A percentile compares a stretch with the other conserved stretches of the same genome.
Conservation (phyloP, 2,888 invertebrate genomes). For the Limnephilus auricula region DNA sequence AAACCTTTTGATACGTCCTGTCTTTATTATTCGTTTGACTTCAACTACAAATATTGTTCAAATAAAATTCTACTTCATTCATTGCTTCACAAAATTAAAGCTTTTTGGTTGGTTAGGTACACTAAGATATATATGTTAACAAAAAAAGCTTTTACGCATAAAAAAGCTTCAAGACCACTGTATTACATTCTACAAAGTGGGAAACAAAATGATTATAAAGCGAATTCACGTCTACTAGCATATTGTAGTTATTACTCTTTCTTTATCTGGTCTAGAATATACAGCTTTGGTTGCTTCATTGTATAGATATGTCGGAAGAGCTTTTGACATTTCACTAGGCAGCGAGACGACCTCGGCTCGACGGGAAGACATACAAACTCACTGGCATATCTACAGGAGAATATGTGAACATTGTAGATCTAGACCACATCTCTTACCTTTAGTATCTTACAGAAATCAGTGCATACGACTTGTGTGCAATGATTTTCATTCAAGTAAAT, state of each 20-base stretch:
- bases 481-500: background rate
- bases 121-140: background rate
- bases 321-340: constrained; percentile 2
- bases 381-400: background rate
- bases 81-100: background rate
- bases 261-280: background rate
- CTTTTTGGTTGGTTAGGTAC: background rate
- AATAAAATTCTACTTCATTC: background rate
- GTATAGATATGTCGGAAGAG: background rate
- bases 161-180: background rate
- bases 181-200: background rate
- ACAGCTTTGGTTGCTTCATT: background rate
- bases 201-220: constrained; percentile 2
- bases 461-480: background rate
- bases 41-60: background rate
- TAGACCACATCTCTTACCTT: background rate
- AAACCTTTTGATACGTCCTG: background rate
- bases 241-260: background rate
- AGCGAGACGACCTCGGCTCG: background rate
- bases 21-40: background rate
- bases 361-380: background rate
- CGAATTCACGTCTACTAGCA: background rate
- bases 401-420: background rate
- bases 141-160: background rate
- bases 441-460: background rate